Base-by-base conservation (phyloP, 2,113 vertebrate genomes). In the Epinephelus lanceolatus region DNA sequence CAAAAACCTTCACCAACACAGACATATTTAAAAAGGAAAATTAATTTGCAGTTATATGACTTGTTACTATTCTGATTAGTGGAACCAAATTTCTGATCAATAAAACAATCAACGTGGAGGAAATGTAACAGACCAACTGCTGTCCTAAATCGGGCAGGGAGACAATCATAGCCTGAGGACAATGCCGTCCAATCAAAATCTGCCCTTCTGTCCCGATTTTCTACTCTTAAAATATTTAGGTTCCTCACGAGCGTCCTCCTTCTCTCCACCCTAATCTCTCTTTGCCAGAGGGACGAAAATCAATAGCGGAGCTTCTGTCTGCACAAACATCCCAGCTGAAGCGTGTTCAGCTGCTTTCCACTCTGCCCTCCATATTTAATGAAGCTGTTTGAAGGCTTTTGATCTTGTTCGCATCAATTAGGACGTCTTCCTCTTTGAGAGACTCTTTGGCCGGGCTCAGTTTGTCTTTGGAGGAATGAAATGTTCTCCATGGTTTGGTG, bases 201-300 rank as follows among this genome's bases (percentile, higher is more conserved):
- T 56, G 65, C 27, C 49, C 37, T 52, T 42, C 69, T 52, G 79
- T 74, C 76, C 91, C 57, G 63, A 73, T 89, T 79, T 59, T 76
- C 67, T 70, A 30, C 80, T 79, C 49, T 6, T 85, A 11, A 90
- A 87, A 91, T 89, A 91, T 86, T 90, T 81, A 85, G 59, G 15
- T 18, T 76, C 55, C 59, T 49, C 17, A 1, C n/a, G 6, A 79
- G 21, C 67, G 1, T 56, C 23, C 14, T 19, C 51, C 42, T 6
- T 67, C 59, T 13, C 59, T 49, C 53, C 56, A 14, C 0, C 40
- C 30, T 53, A 25, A 51, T 51, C 56, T 21, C 53, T 45, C 37
- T 42, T 37, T 53, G 61, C 77, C 72, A 17, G 59, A 62, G 76
- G 56, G 80, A 80, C 65, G 72, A 61, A 75, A 81, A 88, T 75